These are phyloP conservation scores for Lerema accius DNA, from an alignment of 1,140 invertebrate species.

Conservation along the genomic window DNA sequence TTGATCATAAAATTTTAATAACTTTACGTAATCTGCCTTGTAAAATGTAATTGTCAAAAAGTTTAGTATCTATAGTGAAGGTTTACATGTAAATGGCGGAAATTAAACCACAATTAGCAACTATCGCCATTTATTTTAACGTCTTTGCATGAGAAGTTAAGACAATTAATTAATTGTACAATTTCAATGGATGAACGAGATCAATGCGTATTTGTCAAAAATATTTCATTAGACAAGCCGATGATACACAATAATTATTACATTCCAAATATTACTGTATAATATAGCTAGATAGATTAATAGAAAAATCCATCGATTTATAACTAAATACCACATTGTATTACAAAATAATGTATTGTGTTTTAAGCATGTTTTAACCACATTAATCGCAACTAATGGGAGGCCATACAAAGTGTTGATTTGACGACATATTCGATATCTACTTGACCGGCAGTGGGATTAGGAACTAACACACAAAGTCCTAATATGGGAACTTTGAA, in stretches of 20 bases:
- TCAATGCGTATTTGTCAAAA: slow-evolving; percentile 67
- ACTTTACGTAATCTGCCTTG: background rate
- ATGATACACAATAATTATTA: slow-evolving; percentile 48
- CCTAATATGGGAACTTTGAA: slow-evolving; percentile 5
- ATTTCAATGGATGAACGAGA: slow-evolving; percentile 69
- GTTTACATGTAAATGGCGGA: slow-evolving; percentile 10
- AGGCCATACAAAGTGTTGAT: slow-evolving; percentile 54
- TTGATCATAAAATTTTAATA: background rate
- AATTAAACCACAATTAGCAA: slow-evolving; percentile 16
- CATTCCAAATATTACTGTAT: slow-evolving; percentile 48
- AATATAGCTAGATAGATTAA: slow-evolving; percentile 55
- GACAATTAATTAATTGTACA: slow-evolving; percentile 55
- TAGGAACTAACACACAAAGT: slow-evolving; percentile 30
- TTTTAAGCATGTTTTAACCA: slow-evolving; percentile 61
- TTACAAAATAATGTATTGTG: slow-evolving; percentile 56
- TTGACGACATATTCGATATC: slow-evolving; percentile 41
- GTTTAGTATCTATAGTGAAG: background rate
- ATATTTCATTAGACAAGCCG: slow-evolving; percentile 63
- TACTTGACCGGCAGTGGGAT: slow-evolving; percentile 15
- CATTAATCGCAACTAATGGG: slow-evolving; percentile 69
- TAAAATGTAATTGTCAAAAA: background rate
- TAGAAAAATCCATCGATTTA: slow-evolving; percentile 50
- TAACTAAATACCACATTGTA: slow-evolving; percentile 54
- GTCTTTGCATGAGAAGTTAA: slow-evolving; percentile 23
- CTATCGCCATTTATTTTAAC: slow-evolving; percentile 21